Evolutionary conservation across 2,797 vertebrate genomes (phyloP).

Genomic region (Salmo trutta): DNA sequence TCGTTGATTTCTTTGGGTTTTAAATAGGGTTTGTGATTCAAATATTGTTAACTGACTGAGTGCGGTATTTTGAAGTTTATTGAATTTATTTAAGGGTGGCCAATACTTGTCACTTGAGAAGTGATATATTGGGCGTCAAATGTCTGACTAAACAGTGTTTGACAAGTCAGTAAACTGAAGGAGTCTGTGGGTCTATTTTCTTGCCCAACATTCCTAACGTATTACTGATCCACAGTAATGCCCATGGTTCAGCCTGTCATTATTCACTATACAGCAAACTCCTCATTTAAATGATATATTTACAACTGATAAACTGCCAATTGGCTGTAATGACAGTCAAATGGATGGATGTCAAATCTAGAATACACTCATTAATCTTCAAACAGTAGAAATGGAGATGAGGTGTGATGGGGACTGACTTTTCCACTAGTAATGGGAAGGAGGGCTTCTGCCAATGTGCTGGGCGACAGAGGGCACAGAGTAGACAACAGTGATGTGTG

Average conservation of each 20-base stretch:
- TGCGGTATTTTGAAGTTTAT: slow-evolving; percentile 55
- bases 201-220: slow-evolving; percentile 41
- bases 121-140: slow-evolving; percentile 26
- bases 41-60: slow-evolving; percentile 26
- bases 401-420: background rate
- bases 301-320: background rate
- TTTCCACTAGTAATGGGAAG: background rate
- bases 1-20: slow-evolving; percentile 25
- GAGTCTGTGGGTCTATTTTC: background rate
- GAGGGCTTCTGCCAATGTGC: background rate
- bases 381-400: background rate
- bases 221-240: slow-evolving; percentile 51
- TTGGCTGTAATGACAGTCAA: background rate
- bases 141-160: background rate
- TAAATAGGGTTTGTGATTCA: slow-evolving; percentile 40
- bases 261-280: slow-evolving; percentile 3
- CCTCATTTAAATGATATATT: slow-evolving; percentile 1
- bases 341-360: background rate
- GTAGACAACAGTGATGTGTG: background rate
- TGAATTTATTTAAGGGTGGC: slow-evolving; percentile 29
- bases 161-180: slow-evolving; percentile 19
- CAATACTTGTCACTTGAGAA: slow-evolving; percentile 18
- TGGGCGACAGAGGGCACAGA: background rate
- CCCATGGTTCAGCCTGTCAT: slow-evolving; percentile 16
- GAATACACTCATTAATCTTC: slow-evolving; percentile 8